Evolutionary conservation across 1,140 invertebrate genomes (phyloP).

Genomic region (Palaemon carinicauda): DNA sequence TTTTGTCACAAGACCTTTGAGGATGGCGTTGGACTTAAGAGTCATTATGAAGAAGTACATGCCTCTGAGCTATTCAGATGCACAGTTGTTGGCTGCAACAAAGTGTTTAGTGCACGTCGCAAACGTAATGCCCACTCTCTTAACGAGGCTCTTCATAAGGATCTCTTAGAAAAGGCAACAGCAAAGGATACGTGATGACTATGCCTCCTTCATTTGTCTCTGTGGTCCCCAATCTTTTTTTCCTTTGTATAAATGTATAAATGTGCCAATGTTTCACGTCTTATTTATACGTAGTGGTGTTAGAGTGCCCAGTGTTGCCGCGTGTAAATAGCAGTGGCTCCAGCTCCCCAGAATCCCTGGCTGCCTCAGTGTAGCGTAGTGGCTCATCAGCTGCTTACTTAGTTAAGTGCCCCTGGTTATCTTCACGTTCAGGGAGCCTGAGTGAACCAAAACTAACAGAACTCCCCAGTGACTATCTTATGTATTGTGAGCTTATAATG

Average conservation of each 20-base stretch:
- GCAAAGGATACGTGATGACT: conserved; percentile 42
- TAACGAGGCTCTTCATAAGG: conserved; percentile 64
- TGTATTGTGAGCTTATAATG: no score
- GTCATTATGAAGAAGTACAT: conserved; percentile 76
- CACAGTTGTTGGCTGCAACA: conserved; percentile 80
- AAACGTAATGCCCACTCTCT: conserved; percentile 77
- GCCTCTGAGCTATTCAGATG: conserved; percentile 79
- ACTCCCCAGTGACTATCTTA: no score
- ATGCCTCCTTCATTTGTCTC: background rate
- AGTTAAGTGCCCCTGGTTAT: background rate
- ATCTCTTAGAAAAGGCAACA: conserved; percentile 28
- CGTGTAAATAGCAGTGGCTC: conserved; percentile 47
- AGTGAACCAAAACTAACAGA: no score
- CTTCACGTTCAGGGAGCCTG: no score
- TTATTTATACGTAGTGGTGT: conserved; percentile 58
- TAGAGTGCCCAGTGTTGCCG: conserved; percentile 51
- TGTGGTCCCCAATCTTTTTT: background rate
- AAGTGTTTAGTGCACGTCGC: conserved; percentile 80
- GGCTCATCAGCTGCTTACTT: conserved; percentile 5
- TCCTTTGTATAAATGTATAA: conserved; percentile 57
- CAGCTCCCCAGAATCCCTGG: conserved; percentile 18
- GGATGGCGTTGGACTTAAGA: conserved; percentile 71
- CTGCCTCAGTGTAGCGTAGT: conserved; percentile 30
- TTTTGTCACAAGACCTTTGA: conserved; percentile 73
- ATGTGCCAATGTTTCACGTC: conserved; percentile 57